Evolutionary conservation across 35 echinoderm and acorn worm genomes (phyloP), one percentile per base, ranked within the genome.

Genomic region (Diadema setosum): DNA sequence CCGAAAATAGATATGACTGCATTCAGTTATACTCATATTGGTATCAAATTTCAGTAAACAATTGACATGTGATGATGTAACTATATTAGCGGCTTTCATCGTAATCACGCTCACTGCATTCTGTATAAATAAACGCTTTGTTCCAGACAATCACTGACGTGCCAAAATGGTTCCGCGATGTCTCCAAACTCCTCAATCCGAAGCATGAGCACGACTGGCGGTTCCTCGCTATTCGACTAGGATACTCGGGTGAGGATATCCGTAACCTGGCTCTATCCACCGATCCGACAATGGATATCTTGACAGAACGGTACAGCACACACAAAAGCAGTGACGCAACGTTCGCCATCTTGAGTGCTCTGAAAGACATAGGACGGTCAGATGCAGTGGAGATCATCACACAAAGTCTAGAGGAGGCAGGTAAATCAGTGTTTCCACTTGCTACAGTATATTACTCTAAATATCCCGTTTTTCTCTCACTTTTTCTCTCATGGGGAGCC

Each of bases 251-350:
- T 46, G 91, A 97, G 50, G 95, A 97, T 78, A 70, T 97, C 40
- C 91, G 95, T 29, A 97, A 93, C 64, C 93, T 90, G 95, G 95
- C 91, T 18, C 41, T 93, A 46, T 93, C 95, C 37, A 87, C 91
- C 42, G 95, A 97, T 74, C 95, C 95, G 5, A 93, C 95, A 11
- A 93, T 97, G 95, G 86, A 87, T 15, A 76, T 97, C 18, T 48
- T 97, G 5, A 87, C 91, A 3, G 95, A 97, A 74, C 93, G 95
- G 95, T 97, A 97, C 91, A 93, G 87, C 24, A 93, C 81, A 5
- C 95, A 97, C 59, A 93, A 97, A 65, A 97, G 95, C 31, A 93
- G 91, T 64, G 95, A 97, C 21, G 95, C 95, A 31, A 97, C 95
- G 0, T 97, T 82, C 37, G 95, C 95, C 23, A 87, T 97, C 32